A percentile compares a stretch with the other conserved stretches of the same genome.
These are phyloP conservation scores for Lepus americanus DNA, from an alignment of 2,113 vertebrate species.

Conservation along the genomic window DNA sequence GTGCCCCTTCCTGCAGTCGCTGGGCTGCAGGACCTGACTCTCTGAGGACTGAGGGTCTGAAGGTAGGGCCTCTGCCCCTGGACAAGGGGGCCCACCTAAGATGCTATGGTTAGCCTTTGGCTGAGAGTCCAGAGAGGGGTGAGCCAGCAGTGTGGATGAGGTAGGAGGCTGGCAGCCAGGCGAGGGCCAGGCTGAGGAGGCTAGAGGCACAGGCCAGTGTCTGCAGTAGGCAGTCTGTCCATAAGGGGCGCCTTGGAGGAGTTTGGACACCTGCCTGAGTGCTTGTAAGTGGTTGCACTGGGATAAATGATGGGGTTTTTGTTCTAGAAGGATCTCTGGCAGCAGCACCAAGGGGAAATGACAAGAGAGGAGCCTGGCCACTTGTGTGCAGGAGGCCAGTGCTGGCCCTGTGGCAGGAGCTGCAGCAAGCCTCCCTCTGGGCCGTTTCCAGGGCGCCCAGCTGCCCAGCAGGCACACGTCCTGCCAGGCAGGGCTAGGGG, in stretches of 20 bases:
- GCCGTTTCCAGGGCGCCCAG: not conserved
- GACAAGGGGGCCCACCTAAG: too few relatives aligned
- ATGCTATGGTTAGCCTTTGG: not conserved
- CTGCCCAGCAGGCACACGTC: too few relatives aligned
- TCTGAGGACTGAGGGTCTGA: not conserved
- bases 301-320: not conserved
- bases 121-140: not conserved
- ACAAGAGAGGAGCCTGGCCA: not conserved
- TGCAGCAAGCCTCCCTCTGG: not conserved
- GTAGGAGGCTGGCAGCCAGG: not conserved
- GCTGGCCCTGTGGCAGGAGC: not conserved
- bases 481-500: not conserved
- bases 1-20: not conserved
- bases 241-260: not conserved
- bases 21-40: not conserved
- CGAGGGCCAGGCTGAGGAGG: not conserved
- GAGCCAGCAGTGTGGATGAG: not conserved
- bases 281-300: not conserved
- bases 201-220: too few relatives aligned
- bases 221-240: not conserved
- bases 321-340: slow-evolving; percentile 30
- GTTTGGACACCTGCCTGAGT: too few relatives aligned
- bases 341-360: not conserved
- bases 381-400: not conserved
- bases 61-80: too few relatives aligned